phyloP scores from a whole-genome alignment of 2,888 invertebrate species.

The Limnephilus marmoratus region DNA sequence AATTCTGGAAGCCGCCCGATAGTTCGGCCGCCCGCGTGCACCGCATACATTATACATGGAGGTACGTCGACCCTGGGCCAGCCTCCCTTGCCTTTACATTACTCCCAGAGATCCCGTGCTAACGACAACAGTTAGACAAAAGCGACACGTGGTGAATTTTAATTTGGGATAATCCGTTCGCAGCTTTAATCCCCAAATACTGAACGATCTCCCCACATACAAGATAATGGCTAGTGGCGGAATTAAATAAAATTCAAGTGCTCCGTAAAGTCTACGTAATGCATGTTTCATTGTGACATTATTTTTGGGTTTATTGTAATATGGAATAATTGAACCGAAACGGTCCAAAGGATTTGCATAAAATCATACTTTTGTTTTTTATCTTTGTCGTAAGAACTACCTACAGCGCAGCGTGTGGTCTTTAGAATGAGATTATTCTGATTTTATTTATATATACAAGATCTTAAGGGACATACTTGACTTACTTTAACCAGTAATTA shows the following conservation, averaged over 20 bases:
- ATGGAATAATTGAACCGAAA: not conserved
- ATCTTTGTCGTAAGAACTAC: not conserved
- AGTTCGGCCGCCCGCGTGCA: not conserved
- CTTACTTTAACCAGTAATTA: too few relatives aligned
- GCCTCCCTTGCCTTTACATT: not conserved
- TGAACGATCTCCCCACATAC: not conserved
- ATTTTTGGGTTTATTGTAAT: not conserved
- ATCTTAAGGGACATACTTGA: too few relatives aligned
- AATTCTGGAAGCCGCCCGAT: not conserved
- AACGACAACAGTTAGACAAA: constrained; percentile 2
- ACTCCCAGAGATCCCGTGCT: not conserved
- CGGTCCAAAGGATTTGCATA: not conserved
- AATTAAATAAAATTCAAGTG: not conserved
- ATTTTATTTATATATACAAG: not conserved
- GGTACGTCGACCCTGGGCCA: not conserved
- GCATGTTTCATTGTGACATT: not conserved
- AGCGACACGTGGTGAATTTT: constrained; percentile 2
- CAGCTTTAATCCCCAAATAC: not conserved
- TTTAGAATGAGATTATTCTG: not conserved
- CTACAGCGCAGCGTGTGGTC: not conserved
- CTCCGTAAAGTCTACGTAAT: not conserved
- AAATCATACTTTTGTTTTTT: not conserved
- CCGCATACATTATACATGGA: not conserved
- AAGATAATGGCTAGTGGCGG: not conserved
- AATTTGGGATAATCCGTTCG: not conserved